These are phyloP conservation scores for Drosophila teissieri DNA, from an alignment of 1,140 invertebrate species.

Conservation along the genomic window DNA sequence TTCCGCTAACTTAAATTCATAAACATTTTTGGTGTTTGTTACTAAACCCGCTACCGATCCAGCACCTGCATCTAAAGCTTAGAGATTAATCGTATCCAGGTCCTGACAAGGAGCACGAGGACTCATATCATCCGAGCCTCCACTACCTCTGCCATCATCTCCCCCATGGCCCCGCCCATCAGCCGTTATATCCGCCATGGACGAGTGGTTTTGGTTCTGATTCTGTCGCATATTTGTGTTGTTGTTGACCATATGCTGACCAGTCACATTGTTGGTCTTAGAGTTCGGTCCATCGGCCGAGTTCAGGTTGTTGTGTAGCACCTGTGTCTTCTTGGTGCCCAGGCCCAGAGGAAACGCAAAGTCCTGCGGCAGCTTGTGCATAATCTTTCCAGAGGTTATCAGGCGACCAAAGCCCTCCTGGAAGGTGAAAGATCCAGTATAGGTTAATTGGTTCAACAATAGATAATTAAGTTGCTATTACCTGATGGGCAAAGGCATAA, in stretches of 20 bases:
- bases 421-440: neutral
- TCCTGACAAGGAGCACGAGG: constrained; percentile 87
- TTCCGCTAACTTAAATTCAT: constrained; percentile 45
- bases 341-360: constrained; percentile 75
- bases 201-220: constrained; percentile 74
- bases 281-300: constrained; percentile 29
- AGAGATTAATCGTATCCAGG: constrained; percentile 88
- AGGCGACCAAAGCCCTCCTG: constrained; percentile 98
- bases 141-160: constrained; percentile 39
- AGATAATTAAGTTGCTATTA: neutral
- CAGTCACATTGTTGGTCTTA: constrained; percentile 82
- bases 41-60: constrained; percentile 6
- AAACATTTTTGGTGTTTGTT: constrained; percentile 65
- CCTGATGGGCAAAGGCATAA: constrained; percentile 97
- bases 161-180: constrained; percentile 41
- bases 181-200: constrained; percentile 66
- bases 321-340: constrained; percentile 78
- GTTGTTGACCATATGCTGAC: constrained; percentile 80
- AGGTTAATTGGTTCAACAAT: neutral
- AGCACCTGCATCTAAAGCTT: constrained; percentile 34
- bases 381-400: constrained; percentile 99
- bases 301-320: constrained; percentile 55
- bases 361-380: constrained; percentile 92
- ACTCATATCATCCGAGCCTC: constrained; percentile 67
- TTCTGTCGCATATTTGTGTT: constrained; percentile 63